A percentile compares a stretch with the other conserved stretches of the same genome.
These are phyloP conservation scores for Ectropis crepuscularia DNA, from an alignment of 2,888 invertebrate genomes.

Conservation along the genomic window DNA sequence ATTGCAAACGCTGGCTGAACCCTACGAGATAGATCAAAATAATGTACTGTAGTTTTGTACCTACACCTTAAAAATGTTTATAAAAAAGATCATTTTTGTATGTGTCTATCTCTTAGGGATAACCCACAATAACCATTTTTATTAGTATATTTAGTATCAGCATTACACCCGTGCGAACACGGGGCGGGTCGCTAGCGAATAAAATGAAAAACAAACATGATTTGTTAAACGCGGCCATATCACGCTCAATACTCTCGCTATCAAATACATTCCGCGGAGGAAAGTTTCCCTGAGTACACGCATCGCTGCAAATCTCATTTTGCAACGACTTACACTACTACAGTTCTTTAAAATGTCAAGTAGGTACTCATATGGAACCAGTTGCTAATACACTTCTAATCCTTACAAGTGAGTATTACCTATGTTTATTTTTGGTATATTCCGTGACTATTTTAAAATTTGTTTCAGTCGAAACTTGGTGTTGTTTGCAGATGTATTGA, in stretches of 20 bases:
- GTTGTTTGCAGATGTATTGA: conserved; percentile 42
- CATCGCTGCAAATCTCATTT: conserved; percentile 1
- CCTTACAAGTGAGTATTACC: conserved; percentile 43
- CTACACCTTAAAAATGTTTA: too few relatives aligned
- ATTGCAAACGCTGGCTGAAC: too few relatives aligned
- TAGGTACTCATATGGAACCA: conserved; percentile 30
- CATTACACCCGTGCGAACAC: too few relatives aligned
- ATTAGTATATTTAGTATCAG: too few relatives aligned
- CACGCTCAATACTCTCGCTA: conserved; percentile 7
- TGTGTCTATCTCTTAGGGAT: too few relatives aligned
- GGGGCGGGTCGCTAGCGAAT: too few relatives aligned
- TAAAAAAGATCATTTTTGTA: too few relatives aligned
- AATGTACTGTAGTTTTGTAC: too few relatives aligned
- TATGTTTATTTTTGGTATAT: neutral
- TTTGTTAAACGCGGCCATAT: neutral
- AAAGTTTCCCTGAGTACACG: conserved; percentile 20
- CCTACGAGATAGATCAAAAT: too few relatives aligned
- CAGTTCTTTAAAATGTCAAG: conserved; percentile 28
- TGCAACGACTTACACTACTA: neutral
- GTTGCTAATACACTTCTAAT: conserved; percentile 40
- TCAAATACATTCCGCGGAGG: conserved; percentile 19
- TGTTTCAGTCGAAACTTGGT: neutral
- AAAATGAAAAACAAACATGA: too few relatives aligned
- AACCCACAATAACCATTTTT: too few relatives aligned
- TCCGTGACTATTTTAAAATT: neutral